Conservation (phyloP, 2,113 vertebrate species). For the Nannospalax galili region DNA sequence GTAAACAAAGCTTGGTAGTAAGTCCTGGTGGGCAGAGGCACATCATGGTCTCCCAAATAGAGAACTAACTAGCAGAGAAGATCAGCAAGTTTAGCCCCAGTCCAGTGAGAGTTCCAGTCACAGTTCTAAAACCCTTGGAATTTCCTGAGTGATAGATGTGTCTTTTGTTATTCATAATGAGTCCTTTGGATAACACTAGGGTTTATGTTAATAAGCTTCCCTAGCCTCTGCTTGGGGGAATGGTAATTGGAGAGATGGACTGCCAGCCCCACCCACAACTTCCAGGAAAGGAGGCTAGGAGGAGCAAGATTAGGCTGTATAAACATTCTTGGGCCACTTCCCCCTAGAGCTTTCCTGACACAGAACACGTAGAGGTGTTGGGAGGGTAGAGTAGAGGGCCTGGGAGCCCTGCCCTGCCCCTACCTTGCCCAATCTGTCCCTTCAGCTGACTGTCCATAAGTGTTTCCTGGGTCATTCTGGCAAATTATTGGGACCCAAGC, state of each 20-base stretch:
- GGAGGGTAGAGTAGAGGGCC: background rate
- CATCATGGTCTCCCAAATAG: background rate
- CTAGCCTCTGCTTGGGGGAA: background rate
- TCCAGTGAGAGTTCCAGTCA: background rate
- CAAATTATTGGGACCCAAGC: background rate
- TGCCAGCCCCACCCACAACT: background rate
- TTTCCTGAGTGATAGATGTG: background rate
- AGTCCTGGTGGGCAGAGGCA: background rate
- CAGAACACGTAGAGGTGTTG: background rate
- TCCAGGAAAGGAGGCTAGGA: background rate
- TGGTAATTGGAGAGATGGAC: background rate
- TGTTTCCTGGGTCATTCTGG: background rate
- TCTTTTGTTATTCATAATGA: constrained; percentile 2
- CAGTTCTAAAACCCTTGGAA: background rate
- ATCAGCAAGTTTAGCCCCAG: background rate
- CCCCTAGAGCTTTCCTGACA: background rate
- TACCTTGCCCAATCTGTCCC: background rate
- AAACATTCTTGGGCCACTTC: background rate
- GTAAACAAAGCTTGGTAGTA: background rate
- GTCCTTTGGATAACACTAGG: background rate
- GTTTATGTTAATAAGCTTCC: background rate
- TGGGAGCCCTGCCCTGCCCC: background rate
- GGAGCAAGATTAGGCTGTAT: background rate
- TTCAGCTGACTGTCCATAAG: background rate
- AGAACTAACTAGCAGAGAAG: background rate